These are phyloP conservation scores for Lepidurus arcticus DNA, from an alignment of 1,140 invertebrate species.

Conservation along the genomic window DNA sequence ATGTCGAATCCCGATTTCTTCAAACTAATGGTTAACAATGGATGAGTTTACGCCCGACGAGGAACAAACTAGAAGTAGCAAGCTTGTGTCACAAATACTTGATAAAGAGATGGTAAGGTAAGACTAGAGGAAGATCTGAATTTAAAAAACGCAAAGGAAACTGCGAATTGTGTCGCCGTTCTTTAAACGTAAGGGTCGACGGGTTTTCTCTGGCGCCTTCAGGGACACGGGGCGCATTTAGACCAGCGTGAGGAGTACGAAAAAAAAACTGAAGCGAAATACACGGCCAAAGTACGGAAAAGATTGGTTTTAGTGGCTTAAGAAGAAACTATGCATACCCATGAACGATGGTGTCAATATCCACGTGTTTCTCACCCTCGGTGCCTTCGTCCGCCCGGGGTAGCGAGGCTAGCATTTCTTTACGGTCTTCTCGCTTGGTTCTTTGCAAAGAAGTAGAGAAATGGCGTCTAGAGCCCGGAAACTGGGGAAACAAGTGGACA, in stretches of 20 bases:
- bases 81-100: too few species aligned
- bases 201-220: too few species aligned
- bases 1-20: too few species aligned
- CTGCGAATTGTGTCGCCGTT: too few species aligned
- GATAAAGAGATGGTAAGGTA: too few species aligned
- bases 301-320: neutral
- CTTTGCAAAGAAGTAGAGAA: constrained; percentile 24
- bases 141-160: too few species aligned
- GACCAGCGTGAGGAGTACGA: neutral
- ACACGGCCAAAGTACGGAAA: neutral
- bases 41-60: too few species aligned
- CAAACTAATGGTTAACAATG: too few species aligned
- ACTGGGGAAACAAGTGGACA: neutral
- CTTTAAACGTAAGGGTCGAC: too few species aligned
- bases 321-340: constrained; percentile 1
- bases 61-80: too few species aligned
- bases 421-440: constrained; percentile 52
- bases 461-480: constrained; percentile 24
- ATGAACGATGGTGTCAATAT: neutral
- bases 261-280: neutral
- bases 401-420: constrained; percentile 51
- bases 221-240: too few species aligned
- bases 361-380: constrained; percentile 53
- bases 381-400: constrained; percentile 60
- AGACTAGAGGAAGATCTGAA: too few species aligned